Percentiles rank a stretch among this genome's conserved stretches.
Conservation (phyloP, 2,888 invertebrate species). For the Malthinus seriepunctatus region DNA sequence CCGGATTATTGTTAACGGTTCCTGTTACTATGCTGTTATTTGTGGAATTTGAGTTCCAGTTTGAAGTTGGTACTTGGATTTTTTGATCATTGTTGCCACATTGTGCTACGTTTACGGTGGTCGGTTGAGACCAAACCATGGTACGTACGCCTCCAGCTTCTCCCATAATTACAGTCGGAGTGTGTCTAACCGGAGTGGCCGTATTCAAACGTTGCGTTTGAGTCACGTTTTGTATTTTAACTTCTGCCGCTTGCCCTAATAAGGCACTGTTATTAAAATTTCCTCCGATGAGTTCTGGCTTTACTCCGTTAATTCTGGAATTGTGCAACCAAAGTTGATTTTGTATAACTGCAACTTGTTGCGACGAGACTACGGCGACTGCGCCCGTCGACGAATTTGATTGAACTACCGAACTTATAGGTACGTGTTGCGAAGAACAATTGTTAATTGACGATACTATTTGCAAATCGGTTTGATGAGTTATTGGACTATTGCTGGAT, state of each 20-base stretch:
- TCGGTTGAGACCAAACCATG: conserved; percentile 70
- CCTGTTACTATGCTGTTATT: conserved; percentile 44
- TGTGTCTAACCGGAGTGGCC: conserved; percentile 59
- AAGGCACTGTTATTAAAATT: conserved; percentile 47
- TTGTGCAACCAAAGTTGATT: conserved; percentile 52
- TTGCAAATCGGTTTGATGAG: conserved; percentile 47
- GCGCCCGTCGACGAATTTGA: conserved; percentile 29
- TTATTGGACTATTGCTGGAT: conserved; percentile 47
- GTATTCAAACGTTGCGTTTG: conserved; percentile 39
- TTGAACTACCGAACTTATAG: conserved; percentile 25
- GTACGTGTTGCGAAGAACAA: conserved; percentile 37
- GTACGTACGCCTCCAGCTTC: conserved; percentile 85
- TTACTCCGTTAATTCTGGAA: conserved; percentile 73
- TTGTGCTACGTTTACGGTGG: conserved; percentile 54
- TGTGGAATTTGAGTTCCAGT: conserved; percentile 45
- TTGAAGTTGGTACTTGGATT: conserved; percentile 49
- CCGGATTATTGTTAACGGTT: conserved; percentile 47
- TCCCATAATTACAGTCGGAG: conserved; percentile 91
- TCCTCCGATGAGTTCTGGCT: conserved; percentile 80
- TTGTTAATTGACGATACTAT: conserved; percentile 37
- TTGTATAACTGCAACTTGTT: conserved; percentile 43
- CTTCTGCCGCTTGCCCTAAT: conserved; percentile 36
- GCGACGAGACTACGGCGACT: conserved; percentile 33
- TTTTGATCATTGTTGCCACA: conserved; percentile 45
- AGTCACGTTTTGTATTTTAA: conserved; percentile 42